Base-by-base conservation (phyloP, 2,797 vertebrate genomes). In the Smutsia gigantea region DNA sequence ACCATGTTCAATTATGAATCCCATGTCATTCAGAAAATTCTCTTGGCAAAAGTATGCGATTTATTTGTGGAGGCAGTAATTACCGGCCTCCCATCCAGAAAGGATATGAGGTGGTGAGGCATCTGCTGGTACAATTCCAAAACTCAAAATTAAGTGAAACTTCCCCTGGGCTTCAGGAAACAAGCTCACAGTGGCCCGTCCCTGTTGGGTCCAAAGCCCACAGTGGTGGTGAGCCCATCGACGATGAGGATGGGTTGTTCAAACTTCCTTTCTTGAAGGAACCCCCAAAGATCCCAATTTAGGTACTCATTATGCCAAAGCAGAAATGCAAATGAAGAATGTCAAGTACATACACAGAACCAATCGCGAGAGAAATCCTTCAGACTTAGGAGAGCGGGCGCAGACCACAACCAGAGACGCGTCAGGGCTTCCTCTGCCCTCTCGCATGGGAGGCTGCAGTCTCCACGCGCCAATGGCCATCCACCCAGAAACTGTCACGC, bases 401-500 rank as follows among this genome's bases (percentile, higher is more conserved):
- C 11, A 71, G 64, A 59, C 7, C 89, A 78, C 90, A 77, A 93
- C 59, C 77, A 83, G 92, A 90, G 39, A 96, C 94, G 92, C 92
- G 92, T n/a, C 93, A 96, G 77, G 93, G 95, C 95, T 98, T 96
- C 94, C 78, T 95, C 88, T 97, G 95, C 97, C 97, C 98, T 18
- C 4, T 96, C 97, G 95, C 94, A 86, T 64, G 82, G 87, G 96
- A 97, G 87, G 79, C 93, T 97, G 88, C n/a, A 90, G 95, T 96
- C 97, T 97, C 96, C 96, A 98, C 39, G 57, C 85, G 85, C 96
- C 97, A 97, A 97, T 51, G 57, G 93, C 46, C 5, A 97, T 95
- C 96, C 95, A 97, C 92, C 96, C 96, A 97, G 98, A 98, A 98
- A 97, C 96, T 96, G 96, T 97, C 96, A 98, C 96, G 94, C 68